Conservation (phyloP, 2,888 invertebrate species). For the Mythimna vitellina region DNA sequence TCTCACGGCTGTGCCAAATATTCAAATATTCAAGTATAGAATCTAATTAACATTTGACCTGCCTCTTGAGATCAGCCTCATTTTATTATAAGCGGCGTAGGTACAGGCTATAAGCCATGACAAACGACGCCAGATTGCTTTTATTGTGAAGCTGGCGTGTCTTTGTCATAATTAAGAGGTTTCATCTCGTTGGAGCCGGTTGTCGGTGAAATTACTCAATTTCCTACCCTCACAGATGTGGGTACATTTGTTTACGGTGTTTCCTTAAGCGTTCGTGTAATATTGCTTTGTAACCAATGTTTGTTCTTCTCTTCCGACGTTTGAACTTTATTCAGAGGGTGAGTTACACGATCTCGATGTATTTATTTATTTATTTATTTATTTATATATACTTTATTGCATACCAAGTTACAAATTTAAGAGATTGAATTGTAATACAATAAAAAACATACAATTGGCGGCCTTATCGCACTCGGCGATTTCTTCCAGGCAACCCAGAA, state of each 20-base stretch:
- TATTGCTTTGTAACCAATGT: slow-evolving; percentile 24
- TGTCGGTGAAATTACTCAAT: slow-evolving; percentile 66
- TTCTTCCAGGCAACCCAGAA: too few species aligned
- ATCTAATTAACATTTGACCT: slow-evolving; percentile 48
- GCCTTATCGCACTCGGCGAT: too few species aligned
- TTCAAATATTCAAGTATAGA: slow-evolving; percentile 11
- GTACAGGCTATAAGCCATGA: slow-evolving; percentile 45
- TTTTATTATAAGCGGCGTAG: slow-evolving; percentile 44
- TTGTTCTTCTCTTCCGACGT: slow-evolving; percentile 25
- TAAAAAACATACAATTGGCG: too few species aligned
- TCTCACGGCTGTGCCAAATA: not conserved
- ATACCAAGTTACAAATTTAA: too few species aligned
- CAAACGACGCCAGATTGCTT: slow-evolving; percentile 50
- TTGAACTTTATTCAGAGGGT: slow-evolving; percentile 36
- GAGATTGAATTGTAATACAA: too few species aligned
- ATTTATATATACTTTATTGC: too few species aligned
- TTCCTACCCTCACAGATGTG: slow-evolving; percentile 47
- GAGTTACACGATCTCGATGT: slow-evolving; percentile 1
- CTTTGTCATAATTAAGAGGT: slow-evolving; percentile 72
- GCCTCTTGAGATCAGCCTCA: slow-evolving; percentile 33
- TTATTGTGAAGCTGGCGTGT: slow-evolving; percentile 58
- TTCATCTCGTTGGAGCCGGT: slow-evolving; percentile 62
- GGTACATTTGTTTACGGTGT: slow-evolving; percentile 45
- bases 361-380: too few species aligned
- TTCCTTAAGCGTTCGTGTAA: slow-evolving; percentile 28